Percentiles rank a stretch among this genome's conserved stretches.
Evolutionary conservation across 2,888 invertebrate species (phyloP).

Genomic region (Macaria liturata): DNA sequence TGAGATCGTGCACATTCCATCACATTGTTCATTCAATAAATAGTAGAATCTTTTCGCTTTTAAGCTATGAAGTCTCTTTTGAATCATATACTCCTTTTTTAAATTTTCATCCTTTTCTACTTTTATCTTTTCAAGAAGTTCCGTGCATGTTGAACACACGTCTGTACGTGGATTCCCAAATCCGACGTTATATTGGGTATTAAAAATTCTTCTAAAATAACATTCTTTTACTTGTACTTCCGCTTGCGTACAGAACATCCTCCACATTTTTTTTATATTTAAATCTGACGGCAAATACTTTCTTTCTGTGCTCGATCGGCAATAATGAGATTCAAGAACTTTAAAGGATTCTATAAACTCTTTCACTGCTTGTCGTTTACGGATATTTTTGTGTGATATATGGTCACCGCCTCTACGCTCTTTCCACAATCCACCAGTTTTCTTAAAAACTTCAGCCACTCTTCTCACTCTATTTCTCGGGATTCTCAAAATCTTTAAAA

Average conservation of each 20-base stretch:
- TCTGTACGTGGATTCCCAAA: not conserved
- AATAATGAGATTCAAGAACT: not conserved
- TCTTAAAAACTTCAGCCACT: not conserved
- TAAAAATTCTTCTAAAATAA: not conserved
- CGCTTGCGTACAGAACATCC: not conserved
- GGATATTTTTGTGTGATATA: not conserved
- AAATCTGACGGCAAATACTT: not conserved
- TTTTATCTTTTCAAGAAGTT: not conserved
- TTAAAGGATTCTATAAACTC: not conserved
- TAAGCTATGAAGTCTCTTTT: not conserved
- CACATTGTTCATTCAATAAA: not conserved
- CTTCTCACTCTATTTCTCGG: not conserved
- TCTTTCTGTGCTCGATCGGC: not conserved
- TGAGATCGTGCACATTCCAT: not conserved
- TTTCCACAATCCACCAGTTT: not conserved
- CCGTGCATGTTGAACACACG: not conserved
- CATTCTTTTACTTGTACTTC: not conserved
- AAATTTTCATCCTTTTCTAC: too few relatives aligned
- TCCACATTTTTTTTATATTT: not conserved
- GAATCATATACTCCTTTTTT: too few relatives aligned
- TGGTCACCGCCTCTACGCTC: not conserved
- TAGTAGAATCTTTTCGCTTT: not conserved
- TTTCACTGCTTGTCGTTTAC: not conserved
- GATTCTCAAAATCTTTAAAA: not conserved
- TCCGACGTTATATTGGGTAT: not conserved